Evolutionary conservation across 2,113 vertebrate genomes (phyloP).

Genomic region (Bubalus kerabau): DNA sequence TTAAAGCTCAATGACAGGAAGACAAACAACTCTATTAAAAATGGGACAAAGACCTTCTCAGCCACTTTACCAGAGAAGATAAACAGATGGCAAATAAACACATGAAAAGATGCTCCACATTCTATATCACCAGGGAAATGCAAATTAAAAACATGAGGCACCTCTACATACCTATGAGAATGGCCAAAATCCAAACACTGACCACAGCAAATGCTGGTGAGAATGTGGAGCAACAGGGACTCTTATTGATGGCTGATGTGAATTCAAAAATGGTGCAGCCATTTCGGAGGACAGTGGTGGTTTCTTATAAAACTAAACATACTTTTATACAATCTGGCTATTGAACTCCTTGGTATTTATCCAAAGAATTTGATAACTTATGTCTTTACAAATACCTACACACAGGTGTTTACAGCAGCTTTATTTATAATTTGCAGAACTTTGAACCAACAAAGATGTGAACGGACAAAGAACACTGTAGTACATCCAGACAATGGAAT

Average conservation of each 20-base stretch:
- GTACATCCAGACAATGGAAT: background rate
- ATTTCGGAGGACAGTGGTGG: background rate
- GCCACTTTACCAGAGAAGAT: background rate
- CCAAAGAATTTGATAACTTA: background rate
- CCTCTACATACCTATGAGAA: background rate
- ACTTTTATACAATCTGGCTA: no score
- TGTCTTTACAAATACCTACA: background rate
- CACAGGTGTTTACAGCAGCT: background rate
- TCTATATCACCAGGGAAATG: background rate
- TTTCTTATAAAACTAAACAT: background rate
- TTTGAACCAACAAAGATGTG: background rate
- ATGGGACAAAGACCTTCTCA: background rate
- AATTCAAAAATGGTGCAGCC: background rate
- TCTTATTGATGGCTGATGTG: background rate
- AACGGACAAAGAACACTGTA: background rate
- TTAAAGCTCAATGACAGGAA: background rate
- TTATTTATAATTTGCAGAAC: background rate
- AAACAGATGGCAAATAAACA: background rate
- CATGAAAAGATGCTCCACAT: background rate
- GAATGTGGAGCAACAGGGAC: no score
- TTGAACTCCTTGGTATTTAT: background rate
- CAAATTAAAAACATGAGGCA: background rate
- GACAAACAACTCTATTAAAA: background rate
- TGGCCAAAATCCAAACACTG: background rate
- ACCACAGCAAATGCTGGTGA: background rate